Evolutionary conservation across 2,888 invertebrate genomes (phyloP), one percentile per base, ranked within the genome.

Genomic region (Heterodera filipjevi): DNA sequence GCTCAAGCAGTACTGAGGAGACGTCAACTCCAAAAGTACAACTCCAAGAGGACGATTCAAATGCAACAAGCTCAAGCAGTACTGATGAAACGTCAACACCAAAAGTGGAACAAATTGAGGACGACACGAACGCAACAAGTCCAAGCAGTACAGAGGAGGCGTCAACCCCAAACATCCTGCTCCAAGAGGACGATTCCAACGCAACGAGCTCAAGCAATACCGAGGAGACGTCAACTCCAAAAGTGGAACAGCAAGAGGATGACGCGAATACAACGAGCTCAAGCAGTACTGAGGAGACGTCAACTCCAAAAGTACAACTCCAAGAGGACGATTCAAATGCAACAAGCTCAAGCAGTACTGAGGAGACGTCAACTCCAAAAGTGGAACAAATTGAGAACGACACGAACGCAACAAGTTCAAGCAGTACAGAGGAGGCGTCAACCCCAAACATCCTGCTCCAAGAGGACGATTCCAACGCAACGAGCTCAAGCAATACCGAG

Each of bases 401-500:
- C 10, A 12, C 39, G 12, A 39, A 39, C 39, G 39, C 39, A 39
- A 39, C 39, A 30, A 16, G 14, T 66, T 27, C 66, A 66, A 32
- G 32, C 32, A 33, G 33, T 32, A 33, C 66, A n/a, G 66, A 66
- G 16, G 49, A 75, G 19, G 10, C 49, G 22, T 19, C 32, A 72
- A 53, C n/a, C n/a, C 33, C 44, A 0, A 59, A 44, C 8, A 22
- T 72, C 32, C 19, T 19, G 44, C 10, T 14, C 5, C 53, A 71
- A 30, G 27, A 32, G 10, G 49, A 71, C 32, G 71, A 32, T 10
- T 2, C n/a, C 27, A 71, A 71, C 32, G 14, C 39, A 22, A 72
- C 72, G 39, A 46, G n/a, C n/a, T 35, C 35, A 44, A 44, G 49
- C 59, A 35, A 32, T 39, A 53, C 59, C 5, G 72, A 72, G 44